Evolutionary conservation across 2,797 vertebrate genomes (phyloP), one percentile per base, ranked within the genome.

Genomic region (Petrocephalus sullivani): DNA sequence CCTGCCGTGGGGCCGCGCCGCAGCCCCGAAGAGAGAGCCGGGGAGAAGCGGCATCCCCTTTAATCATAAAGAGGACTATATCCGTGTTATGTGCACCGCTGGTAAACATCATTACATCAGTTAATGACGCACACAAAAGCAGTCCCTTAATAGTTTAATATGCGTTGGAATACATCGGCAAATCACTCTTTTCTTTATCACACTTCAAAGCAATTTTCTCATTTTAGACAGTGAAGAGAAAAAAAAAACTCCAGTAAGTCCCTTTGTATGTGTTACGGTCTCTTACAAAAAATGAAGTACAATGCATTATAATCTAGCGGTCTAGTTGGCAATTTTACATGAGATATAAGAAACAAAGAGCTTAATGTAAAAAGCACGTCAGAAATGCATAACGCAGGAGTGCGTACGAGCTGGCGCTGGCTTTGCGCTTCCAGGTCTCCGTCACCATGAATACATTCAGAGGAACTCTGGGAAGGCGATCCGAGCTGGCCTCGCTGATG

Each of bases 101-200:
- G 67, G 67, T 41, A 41, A 75, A 37, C 28, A 37, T 28, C 67
- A 75, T 75, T 51, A 82, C 51, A 82, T 23, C n/a, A 82, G 78
- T 49, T 82, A 51, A 82, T 51, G 78, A 49, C 78, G 78, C 78
- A 82, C 41, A 53, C 49, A 82, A 51, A 51, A 53, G 51, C 37
- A 46, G n/a, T 49, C 41, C 6, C 67, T 75, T 23, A 14, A 64
- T 49, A 4, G 0, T 93, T 93, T 92, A 93, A 88, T 90, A 46
- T 86, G 54, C 86, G 89, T 90, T 91, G 90, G 89, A 91, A 89
- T 92, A 83, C 87, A 86, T n/a, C 86, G 86, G 87, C 85, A 92
- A 90, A 90, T 89, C 49, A 51, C n/a, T 16, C 46, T 75, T 87
- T 89, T 87, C 85, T 89, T 87, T 19, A 89, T 89, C 86, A 64